Evolutionary conservation across 2,888 invertebrate genomes (phyloP).

Genomic region (Cynaeus angustus): DNA sequence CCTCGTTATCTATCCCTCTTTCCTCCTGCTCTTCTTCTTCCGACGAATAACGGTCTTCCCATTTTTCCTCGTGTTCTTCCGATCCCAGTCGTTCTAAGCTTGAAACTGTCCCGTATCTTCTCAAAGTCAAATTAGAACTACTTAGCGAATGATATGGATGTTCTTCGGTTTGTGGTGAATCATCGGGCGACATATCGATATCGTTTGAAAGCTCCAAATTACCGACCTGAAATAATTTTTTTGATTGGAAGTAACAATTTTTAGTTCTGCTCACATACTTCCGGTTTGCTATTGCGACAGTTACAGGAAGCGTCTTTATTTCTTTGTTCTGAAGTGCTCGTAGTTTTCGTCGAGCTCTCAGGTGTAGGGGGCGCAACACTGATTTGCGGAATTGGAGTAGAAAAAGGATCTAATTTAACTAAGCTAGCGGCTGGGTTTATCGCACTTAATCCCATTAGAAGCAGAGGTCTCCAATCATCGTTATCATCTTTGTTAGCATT

Average conservation of each 20-base stretch:
- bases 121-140: slow-evolving; percentile 73
- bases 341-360: slow-evolving; percentile 54
- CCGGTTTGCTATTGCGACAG: slow-evolving; percentile 52
- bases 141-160: slow-evolving; percentile 83
- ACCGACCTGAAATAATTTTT: slow-evolving; percentile 40
- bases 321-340: slow-evolving; percentile 46
- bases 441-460: slow-evolving; percentile 80
- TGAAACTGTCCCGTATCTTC: slow-evolving; percentile 81
- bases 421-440: slow-evolving; percentile 77
- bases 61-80: slow-evolving; percentile 74
- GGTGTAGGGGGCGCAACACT: slow-evolving; percentile 62
- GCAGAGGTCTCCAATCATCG: slow-evolving; percentile 79
- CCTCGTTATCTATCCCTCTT: slow-evolving; percentile 68
- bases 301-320: slow-evolving; percentile 49
- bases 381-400: slow-evolving; percentile 61
- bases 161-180: slow-evolving; percentile 83
- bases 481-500: slow-evolving; percentile 58
- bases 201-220: slow-evolving; percentile 67
- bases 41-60: slow-evolving; percentile 65
- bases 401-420: slow-evolving; percentile 75
- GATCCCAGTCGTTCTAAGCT: slow-evolving; percentile 82
- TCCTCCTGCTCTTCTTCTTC: slow-evolving; percentile 56
- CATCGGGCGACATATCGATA: slow-evolving; percentile 80
- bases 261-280: slow-evolving; percentile 37
- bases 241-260: not conserved